Base-by-base conservation (phyloP, 2,888 invertebrate species). In the Heliconius ethilla region DNA sequence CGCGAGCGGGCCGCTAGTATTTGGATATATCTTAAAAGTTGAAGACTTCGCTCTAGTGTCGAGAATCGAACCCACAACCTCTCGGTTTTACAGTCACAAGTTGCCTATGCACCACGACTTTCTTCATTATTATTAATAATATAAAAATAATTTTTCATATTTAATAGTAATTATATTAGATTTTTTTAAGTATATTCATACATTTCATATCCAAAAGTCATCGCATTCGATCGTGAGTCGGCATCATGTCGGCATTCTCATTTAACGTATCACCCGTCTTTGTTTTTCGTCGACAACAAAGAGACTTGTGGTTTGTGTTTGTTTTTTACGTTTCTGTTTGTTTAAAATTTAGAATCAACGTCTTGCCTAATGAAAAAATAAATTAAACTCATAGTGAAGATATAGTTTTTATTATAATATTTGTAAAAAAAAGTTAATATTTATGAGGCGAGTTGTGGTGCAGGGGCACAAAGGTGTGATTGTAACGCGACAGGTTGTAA, bases 161-260 rank as follows among this genome's bases (percentile, higher is more conserved):
- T 33, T 33, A 33, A 33, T 33, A 33, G 7, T 33, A 33, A 33
- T 45, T 45, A 45, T 15, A 33, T 45, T 45, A 45, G 45, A 15
- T 45, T 45, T 6, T 11, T n/a, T 62, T 3, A n/a, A n/a, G 40
- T 40, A 15, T 27, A 40, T 45, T 15, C 66, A 40, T 59, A 75
- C 70, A 63, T 22, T 77, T 77, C 22, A 59, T n/a, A 59, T 59
- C 77, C 59, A 66, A 79, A 63, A 79, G 77, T 79, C 79, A 79
- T 79, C 66, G 51, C 70, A 65, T 72, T 69, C 77, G 69, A 79
- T 75, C 75, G 75, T 79, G 79, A 77, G 67, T 73, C 65, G 75
- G 76, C 76, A 59, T 66, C 76, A 66, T 59, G 70, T 59, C 55
- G 70, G 59, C 59, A 59, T 72, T 74, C 51, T 33, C 51, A 69